phyloP scores from a whole-genome alignment of 2,888 invertebrate species.

The Patella ulyssiponensis region DNA sequence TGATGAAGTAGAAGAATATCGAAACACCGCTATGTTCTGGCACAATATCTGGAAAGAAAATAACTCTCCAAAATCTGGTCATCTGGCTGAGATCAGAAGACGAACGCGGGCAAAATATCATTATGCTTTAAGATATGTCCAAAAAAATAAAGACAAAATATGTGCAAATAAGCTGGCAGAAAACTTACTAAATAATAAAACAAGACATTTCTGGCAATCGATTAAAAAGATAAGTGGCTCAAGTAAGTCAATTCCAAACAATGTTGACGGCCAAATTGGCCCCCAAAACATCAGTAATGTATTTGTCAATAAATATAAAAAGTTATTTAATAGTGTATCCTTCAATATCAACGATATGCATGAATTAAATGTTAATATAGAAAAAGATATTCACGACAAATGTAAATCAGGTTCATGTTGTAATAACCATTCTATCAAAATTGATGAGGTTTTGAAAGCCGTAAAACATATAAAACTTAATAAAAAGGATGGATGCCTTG shows the following conservation, averaged over 20 bases:
- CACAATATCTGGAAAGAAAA: background rate
- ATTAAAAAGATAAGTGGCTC: background rate
- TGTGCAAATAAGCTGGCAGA: constrained; percentile 8
- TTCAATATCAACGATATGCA: background rate
- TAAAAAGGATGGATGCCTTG: background rate
- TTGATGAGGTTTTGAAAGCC: background rate
- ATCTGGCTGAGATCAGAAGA: background rate
- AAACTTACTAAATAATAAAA: constrained; percentile 6
- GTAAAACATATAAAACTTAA: background rate
- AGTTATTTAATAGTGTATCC: background rate
- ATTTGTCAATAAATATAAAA: constrained; percentile 1
- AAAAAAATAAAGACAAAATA: background rate
- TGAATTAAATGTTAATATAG: background rate
- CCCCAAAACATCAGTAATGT: background rate
- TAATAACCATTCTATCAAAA: background rate
- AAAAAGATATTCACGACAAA: background rate
- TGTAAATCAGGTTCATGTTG: background rate
- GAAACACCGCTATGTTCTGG: constrained; percentile 4
- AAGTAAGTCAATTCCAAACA: background rate
- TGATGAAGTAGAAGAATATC: background rate
- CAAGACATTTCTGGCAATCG: constrained; percentile 1
- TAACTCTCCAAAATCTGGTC: background rate
- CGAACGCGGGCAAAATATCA: background rate
- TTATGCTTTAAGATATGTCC: background rate
- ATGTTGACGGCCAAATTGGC: background rate